These are phyloP conservation scores for Leptosomus discolor DNA, from an alignment of 2,113 vertebrate species.

Conservation along the genomic window DNA sequence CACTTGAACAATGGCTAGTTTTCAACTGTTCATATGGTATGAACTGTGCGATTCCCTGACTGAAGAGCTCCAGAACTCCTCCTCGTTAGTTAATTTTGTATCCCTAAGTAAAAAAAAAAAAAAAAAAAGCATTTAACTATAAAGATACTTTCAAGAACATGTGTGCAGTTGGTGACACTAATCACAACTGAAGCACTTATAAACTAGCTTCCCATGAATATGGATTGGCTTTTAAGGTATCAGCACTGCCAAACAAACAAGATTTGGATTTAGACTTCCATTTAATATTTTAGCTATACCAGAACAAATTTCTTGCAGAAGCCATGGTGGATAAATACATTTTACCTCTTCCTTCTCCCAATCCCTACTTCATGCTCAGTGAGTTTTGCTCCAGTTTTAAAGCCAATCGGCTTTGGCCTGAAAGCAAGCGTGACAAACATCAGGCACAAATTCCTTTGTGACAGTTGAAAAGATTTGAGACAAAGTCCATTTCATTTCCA, in stretches of 20 bases:
- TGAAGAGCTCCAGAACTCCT: neutral
- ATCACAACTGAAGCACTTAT: neutral
- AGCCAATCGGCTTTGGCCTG: neutral
- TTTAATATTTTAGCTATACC: neutral
- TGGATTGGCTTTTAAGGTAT: neutral
- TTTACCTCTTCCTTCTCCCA: neutral
- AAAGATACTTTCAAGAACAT: neutral
- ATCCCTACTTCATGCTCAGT: neutral
- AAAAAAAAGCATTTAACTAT: neutral
- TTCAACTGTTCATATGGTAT: neutral
- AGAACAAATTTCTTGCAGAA: neutral
- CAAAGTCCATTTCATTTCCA: neutral
- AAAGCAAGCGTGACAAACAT: neutral
- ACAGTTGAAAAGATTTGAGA: neutral
- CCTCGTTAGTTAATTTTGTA: neutral
- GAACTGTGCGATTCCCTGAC: neutral
- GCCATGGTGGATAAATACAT: neutral
- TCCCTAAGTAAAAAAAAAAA: neutral
- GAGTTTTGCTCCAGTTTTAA: neutral
- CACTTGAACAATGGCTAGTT: neutral
- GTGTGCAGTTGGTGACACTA: neutral
- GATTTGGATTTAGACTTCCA: neutral
- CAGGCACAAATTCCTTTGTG: constrained; percentile 7
- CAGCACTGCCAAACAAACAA: neutral
- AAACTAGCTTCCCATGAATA: neutral